Percentiles rank a stretch among this genome's conserved stretches.
phyloP scores from a whole-genome alignment of 2,113 vertebrate species.

The Heteronetta atricapilla region DNA sequence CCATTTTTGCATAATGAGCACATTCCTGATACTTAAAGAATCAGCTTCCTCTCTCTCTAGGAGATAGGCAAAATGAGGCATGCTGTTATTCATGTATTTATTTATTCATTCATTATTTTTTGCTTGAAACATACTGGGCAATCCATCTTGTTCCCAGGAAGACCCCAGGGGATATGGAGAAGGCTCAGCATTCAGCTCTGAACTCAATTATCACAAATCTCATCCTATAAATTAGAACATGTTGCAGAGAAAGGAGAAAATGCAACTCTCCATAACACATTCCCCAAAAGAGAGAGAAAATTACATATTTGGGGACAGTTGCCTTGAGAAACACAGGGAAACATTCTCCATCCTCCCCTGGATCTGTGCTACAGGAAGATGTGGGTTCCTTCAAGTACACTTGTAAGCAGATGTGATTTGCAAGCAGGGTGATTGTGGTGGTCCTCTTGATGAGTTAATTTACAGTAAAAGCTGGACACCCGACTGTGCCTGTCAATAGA shows the following conservation, averaged over 20 bases:
- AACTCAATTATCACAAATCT: constrained; percentile 49
- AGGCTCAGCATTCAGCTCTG: constrained; percentile 14
- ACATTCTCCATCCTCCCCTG: not conserved
- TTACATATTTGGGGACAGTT: not conserved
- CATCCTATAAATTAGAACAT: constrained; percentile 51
- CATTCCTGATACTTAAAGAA: constrained; percentile 58
- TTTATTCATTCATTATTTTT: constrained; percentile 58
- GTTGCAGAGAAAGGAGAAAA: not conserved
- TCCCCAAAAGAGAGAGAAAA: not conserved
- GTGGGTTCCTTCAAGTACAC: not conserved
- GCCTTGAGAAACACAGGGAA: not conserved
- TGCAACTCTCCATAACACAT: not conserved
- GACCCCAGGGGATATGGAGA: constrained; percentile 15
- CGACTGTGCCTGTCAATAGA: not conserved
- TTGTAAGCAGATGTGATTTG: not conserved
- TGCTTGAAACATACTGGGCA: constrained; percentile 27
- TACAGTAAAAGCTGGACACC: not conserved
- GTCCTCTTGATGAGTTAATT: not conserved
- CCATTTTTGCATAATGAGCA: constrained; percentile 52
- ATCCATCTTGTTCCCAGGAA: constrained; percentile 39
- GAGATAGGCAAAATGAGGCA: constrained; percentile 36
- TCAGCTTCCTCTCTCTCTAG: constrained; percentile 29
- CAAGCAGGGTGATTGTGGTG: not conserved
- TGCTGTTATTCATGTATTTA: constrained; percentile 52
- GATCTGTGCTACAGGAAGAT: not conserved